Evolutionary conservation across 2,797 vertebrate species (phyloP).

Genomic region (Lycodopsis pacificus): DNA sequence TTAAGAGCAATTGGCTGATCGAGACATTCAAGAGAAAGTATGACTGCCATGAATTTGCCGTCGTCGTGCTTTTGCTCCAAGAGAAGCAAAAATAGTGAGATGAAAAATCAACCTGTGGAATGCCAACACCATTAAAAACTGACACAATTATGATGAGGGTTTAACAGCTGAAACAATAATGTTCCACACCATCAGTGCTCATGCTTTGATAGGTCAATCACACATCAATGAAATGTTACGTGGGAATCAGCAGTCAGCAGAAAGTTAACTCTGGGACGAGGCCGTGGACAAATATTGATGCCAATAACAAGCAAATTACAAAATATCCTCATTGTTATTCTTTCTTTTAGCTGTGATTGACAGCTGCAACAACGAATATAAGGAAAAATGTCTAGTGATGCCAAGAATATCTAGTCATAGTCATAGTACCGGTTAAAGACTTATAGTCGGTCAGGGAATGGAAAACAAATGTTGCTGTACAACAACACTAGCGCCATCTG

Average conservation of each 20-base stretch:
- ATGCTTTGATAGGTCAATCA: neutral
- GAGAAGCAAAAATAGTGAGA: slow-evolving; percentile 17
- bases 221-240: neutral
- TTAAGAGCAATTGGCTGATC: neutral
- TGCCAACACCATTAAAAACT: slow-evolving; percentile 1
- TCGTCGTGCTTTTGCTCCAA: slow-evolving; percentile 8
- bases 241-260: neutral
- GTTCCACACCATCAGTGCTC: neutral
- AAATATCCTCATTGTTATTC: neutral
- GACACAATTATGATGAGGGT: neutral
- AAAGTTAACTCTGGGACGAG: neutral
- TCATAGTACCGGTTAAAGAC: neutral
- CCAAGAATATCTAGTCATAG: neutral
- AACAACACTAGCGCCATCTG: slow-evolving; percentile 44
- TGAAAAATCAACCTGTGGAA: slow-evolving; percentile 7
- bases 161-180: neutral
- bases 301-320: neutral
- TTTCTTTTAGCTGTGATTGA: neutral
- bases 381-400: neutral
- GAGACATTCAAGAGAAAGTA: neutral
- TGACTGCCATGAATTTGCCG: neutral
- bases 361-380: neutral
- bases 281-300: neutral
- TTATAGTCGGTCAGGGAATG: too few species aligned
- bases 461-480: neutral